phyloP scores from a whole-genome alignment of 2,888 invertebrate genomes.

The Drosophila macrospina region DNA sequence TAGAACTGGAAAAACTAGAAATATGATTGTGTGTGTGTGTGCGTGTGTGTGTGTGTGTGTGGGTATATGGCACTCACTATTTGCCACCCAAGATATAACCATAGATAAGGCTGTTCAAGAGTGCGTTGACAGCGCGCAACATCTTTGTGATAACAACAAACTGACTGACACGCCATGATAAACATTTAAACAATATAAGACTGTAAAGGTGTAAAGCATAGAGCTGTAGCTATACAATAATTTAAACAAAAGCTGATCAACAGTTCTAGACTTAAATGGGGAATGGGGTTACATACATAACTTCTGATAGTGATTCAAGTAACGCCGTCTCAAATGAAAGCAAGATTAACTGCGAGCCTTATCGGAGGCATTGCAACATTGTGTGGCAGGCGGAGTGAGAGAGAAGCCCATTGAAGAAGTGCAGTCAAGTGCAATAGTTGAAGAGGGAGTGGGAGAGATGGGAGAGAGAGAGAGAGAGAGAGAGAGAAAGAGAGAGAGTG shows the following conservation, averaged over 20 bases:
- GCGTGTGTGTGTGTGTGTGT: neutral
- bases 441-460: too few species aligned
- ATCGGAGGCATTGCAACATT: constrained; percentile 19
- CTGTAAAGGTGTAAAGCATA: neutral
- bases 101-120: constrained; percentile 49
- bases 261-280: neutral
- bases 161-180: constrained; percentile 21
- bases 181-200: constrained; percentile 11
- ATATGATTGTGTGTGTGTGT: constrained; percentile 38
- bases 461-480: too few species aligned
- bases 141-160: constrained; percentile 27
- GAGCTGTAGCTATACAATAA: constrained; percentile 1
- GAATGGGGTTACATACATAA: too few species aligned
- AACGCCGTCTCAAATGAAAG: constrained; percentile 4
- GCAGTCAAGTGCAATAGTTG: neutral
- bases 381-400: neutral
- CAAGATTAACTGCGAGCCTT: neutral
- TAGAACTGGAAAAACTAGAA: constrained; percentile 17
- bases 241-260: neutral
- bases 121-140: constrained; percentile 51
- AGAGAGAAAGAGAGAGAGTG: too few species aligned
- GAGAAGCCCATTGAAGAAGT: neutral
- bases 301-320: too few species aligned
- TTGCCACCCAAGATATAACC: constrained; percentile 16
- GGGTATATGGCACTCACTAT: constrained; percentile 13